Percentiles rank a stretch among this genome's conserved stretches.
phyloP scores from a whole-genome alignment of 2,113 vertebrate genomes.

The Gasterosteus aculeatus region DNA sequence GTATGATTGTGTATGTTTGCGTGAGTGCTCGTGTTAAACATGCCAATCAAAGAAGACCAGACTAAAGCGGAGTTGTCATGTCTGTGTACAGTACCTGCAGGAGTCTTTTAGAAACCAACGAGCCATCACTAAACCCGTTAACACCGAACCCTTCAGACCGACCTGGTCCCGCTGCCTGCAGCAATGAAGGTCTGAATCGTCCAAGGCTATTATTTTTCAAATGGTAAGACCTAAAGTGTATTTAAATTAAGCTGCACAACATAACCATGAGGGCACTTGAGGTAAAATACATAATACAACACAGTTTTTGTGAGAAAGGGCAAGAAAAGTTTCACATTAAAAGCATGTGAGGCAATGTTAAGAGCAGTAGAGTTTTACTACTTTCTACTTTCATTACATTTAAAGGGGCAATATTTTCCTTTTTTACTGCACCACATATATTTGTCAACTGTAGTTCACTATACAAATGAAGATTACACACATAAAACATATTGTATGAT shows the following conservation, averaged over 20 bases:
- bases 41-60: conserved; percentile 59
- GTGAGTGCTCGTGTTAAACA: conserved; percentile 45
- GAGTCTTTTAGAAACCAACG: conserved; percentile 90
- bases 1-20: not conserved
- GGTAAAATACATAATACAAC: conserved; percentile 6
- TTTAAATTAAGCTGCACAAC: conserved; percentile 28
- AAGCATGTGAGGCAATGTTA: not conserved
- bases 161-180: conserved; percentile 65
- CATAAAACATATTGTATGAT: not conserved
- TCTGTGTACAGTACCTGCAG: conserved; percentile 88
- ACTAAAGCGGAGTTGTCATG: conserved; percentile 71
- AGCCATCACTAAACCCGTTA: conserved; percentile 97
- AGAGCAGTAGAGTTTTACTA: not conserved
- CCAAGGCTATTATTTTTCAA: conserved; percentile 49
- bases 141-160: conserved; percentile 87
- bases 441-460: not conserved
- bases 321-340: not conserved
- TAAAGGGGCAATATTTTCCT: not conserved
- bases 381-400: not conserved
- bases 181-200: conserved; percentile 74
- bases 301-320: not conserved
- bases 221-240: conserved; percentile 29
- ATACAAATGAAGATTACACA: not conserved
- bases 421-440: not conserved
- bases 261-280: conserved; percentile 23